Percentiles rank a stretch among this genome's conserved stretches.
These are phyloP conservation scores for Neolamprologus sp. DNA, from an alignment of 2,113 vertebrate species.

Conservation along the genomic window DNA sequence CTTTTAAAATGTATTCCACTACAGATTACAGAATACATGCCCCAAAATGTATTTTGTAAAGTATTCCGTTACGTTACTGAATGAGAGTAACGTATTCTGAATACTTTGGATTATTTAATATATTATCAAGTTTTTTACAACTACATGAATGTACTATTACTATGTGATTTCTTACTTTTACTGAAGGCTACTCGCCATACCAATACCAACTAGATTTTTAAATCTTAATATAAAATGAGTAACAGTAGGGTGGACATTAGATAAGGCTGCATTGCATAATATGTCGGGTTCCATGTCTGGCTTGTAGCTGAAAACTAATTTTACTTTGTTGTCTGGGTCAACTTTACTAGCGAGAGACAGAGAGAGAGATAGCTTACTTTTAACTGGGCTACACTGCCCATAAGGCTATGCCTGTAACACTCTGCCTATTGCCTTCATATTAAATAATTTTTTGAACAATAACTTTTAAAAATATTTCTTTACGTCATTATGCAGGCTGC, in stretches of 20 bases:
- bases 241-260: background rate
- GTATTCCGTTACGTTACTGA: fast-evolving
- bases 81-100: background rate
- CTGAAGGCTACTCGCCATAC: background rate
- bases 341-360: background rate
- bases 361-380: background rate
- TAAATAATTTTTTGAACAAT: background rate
- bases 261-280: background rate
- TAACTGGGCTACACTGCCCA: background rate
- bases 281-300: fast-evolving
- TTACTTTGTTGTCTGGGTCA: background rate
- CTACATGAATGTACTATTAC: background rate
- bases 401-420: background rate
- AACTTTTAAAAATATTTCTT: background rate
- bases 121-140: background rate
- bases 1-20: background rate
- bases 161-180: fast-evolving
- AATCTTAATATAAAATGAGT: background rate
- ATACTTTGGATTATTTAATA: background rate
- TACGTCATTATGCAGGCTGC: background rate
- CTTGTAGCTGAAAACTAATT: fast-evolving
- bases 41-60: background rate
- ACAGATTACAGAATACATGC: background rate
- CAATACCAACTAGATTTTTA: background rate
- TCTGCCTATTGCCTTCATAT: background rate